These are phyloP conservation scores for Cryptosula pallasiana DNA, from an alignment of 2,888 invertebrate genomes.

Conservation along the genomic window DNA sequence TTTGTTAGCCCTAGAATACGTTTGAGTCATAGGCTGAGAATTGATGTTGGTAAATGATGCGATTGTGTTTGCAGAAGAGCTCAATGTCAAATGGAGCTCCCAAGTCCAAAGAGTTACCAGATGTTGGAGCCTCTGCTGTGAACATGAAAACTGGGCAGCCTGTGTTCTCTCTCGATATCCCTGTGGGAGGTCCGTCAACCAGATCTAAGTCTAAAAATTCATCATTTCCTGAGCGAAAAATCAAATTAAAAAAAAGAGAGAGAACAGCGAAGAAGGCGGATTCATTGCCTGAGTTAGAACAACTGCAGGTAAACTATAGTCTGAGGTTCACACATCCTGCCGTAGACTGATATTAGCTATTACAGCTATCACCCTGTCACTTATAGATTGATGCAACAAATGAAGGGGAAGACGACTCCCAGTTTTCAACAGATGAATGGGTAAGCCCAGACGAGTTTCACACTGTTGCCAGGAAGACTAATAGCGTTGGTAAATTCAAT, in stretches of 20 bases:
- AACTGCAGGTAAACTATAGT: slow-evolving; percentile 1
- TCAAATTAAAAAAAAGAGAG: neutral
- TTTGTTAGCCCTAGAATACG: too few relatives aligned
- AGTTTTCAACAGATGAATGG: slow-evolving; percentile 27
- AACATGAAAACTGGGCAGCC: slow-evolving; percentile 46
- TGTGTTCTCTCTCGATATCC: slow-evolving; percentile 41
- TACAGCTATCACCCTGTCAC: too few relatives aligned
- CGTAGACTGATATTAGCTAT: too few relatives aligned
- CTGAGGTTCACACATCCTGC: too few relatives aligned
- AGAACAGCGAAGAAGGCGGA: neutral
- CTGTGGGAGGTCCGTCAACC: neutral
- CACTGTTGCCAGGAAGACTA: slow-evolving; percentile 43
- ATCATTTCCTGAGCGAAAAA: neutral
- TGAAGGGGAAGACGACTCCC: slow-evolving; percentile 27
- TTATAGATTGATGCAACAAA: slow-evolving; percentile 27
- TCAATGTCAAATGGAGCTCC: neutral
- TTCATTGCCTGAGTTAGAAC: neutral
- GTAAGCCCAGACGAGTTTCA: slow-evolving; percentile 41
- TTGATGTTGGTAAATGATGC: too few relatives aligned
- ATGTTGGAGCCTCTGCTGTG: slow-evolving; percentile 32
- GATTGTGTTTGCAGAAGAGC: neutral
- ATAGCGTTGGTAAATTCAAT: slow-evolving; percentile 65
- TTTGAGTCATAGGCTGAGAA: too few relatives aligned
- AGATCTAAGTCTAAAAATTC: neutral
- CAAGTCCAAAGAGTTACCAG: neutral